A percentile compares a stretch with the other conserved stretches of the same genome.
Conservation (phyloP, 1,140 invertebrate genomes). For the Brachionus rotundiformis region DNA sequence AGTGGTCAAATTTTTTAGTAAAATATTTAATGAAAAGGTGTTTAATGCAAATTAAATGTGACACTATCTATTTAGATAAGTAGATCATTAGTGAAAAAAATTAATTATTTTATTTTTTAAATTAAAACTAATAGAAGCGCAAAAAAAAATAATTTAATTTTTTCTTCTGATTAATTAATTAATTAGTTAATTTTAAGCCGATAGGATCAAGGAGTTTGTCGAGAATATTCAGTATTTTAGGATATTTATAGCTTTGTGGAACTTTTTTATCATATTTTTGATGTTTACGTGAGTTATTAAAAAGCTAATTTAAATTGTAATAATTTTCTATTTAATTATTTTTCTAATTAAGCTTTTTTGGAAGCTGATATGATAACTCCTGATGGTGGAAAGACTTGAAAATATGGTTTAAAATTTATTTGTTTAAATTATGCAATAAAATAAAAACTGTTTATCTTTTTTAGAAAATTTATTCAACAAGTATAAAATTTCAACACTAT, state of each 20-base stretch:
- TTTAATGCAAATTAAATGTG: no score
- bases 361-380: slow-evolving; percentile 28
- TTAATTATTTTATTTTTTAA: no score
- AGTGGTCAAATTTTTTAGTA: no score
- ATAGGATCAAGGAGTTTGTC: slow-evolving; percentile 21
- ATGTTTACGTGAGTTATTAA: slow-evolving; percentile 45
- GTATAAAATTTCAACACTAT: neutral
- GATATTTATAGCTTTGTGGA: slow-evolving; percentile 44
- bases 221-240: slow-evolving; percentile 49
- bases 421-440: slow-evolving; percentile 6
- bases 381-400: neutral
- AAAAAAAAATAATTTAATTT: neutral
- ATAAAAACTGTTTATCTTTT: slow-evolving; percentile 4
- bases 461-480: neutral
- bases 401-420: neutral
- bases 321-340: no score
- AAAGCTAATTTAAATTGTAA: neutral
- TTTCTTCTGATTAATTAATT: neutral
- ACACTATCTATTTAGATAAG: no score
- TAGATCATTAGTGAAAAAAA: no score
- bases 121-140: no score
- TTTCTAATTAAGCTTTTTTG: slow-evolving; percentile 19
- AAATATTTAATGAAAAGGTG: no score
- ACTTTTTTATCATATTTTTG: slow-evolving; percentile 50
- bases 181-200: neutral